Base-by-base conservation (phyloP, 2,797 vertebrate genomes). In the Pseudomugil tenellus region DNA sequence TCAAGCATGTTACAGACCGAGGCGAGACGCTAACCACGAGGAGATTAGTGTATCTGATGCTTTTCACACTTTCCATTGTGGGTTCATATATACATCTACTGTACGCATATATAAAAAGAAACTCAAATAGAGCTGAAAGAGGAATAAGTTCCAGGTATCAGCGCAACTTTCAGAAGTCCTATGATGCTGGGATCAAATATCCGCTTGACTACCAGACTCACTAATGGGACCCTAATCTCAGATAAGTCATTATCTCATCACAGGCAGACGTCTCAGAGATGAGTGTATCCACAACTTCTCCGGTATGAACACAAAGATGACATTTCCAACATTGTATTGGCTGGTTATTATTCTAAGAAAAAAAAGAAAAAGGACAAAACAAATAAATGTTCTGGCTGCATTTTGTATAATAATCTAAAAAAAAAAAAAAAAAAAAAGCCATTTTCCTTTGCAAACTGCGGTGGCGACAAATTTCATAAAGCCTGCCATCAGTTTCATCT, bases 111-210 rank as follows among this genome's bases (percentile, higher is more conserved):
- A 41, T 7, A 41, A 19, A 19, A 19, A 43, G 41, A 43, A 84
- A 85, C 77, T 89, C 83, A 87, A 85, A 87, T 72, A 2, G 77
- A 70, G 81, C 63, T 84, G 70, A 77, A 87, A 91, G 84, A 70
- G 25, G 60, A 80, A 87, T 90, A 89, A 76, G 87, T 91, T 75
- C 83, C 84, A 91, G 89, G 90, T 89, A 91, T 91, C 90, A 88
- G 88, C 77, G 26, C 75, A 89, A 89, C 82, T 89, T 85, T 83
- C 67, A 76, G 77, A 88, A 84, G 81, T 85, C 77, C 57, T 76
- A 69, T 80, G 84, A 79, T 80, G 84, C 75, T 7, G 68, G 82
- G 87, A 92, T 92, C 77, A 89, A 89, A 91, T 84, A 85, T 91
- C 87, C 74, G 83, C 83, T 79, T 60, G 78, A 72, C 84, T 84